Conservation (phyloP, 2,888 invertebrate genomes). For the Sympetrum striolatum region DNA sequence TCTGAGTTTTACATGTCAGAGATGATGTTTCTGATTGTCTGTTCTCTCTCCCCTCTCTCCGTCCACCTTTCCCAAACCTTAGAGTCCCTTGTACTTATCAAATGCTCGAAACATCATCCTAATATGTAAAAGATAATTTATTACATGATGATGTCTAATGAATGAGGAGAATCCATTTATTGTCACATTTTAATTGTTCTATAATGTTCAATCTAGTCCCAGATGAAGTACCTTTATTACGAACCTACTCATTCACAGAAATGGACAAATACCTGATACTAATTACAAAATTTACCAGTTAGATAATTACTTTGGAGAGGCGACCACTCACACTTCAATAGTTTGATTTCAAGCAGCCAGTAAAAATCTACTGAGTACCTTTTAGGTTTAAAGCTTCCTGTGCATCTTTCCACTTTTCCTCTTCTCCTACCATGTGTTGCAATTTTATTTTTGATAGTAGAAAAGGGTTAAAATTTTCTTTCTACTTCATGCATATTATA, state of each 20-base stretch:
- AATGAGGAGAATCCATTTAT: slow-evolving; percentile 8
- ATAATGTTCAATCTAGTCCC: slow-evolving; percentile 31
- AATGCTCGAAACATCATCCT: slow-evolving; percentile 23
- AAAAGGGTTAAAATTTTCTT: not conserved
- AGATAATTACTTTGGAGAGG: not conserved
- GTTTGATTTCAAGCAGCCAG: not conserved
- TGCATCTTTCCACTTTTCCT: not conserved
- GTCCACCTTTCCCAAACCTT: slow-evolving; percentile 23
- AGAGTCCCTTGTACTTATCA: slow-evolving; percentile 28
- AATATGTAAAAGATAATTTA: slow-evolving; percentile 37
- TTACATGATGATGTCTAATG: slow-evolving; percentile 17
- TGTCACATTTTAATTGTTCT: slow-evolving; percentile 16
- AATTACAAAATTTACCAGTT: not conserved
- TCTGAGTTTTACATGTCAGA: slow-evolving; percentile 19
- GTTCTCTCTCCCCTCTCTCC: not conserved
- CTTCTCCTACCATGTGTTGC: not conserved
- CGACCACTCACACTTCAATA: not conserved
- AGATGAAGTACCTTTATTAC: slow-evolving; percentile 34
- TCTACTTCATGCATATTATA: not conserved
- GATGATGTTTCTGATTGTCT: slow-evolving; percentile 27
- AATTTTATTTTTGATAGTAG: not conserved
- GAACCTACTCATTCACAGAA: not conserved
- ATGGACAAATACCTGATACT: slow-evolving; percentile 13
- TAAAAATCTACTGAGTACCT: not conserved
- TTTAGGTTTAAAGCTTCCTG: not conserved